Percentiles rank a stretch among this genome's conserved stretches.
phyloP scores from a whole-genome alignment of 2,113 vertebrate genomes.

The Cricetomys ansorgei region DNA sequence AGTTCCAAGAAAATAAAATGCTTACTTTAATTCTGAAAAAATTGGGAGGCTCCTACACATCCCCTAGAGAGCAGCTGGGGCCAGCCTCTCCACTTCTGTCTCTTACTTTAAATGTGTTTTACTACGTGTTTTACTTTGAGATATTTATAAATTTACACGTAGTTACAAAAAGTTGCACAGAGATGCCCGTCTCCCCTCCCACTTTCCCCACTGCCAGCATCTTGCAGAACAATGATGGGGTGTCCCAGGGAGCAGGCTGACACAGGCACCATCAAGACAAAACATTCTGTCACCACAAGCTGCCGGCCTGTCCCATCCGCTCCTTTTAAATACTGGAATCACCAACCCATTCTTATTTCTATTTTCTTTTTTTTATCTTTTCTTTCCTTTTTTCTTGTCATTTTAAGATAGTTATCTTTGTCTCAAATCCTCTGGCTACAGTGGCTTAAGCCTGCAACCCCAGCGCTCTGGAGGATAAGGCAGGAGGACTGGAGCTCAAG shows the following conservation, averaged over 20 bases:
- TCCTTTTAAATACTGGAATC: neutral
- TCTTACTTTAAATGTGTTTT: neutral
- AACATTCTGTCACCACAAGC: fast-evolving
- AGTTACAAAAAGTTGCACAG: neutral
- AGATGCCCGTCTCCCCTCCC: too few relatives aligned
- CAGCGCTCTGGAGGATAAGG: neutral
- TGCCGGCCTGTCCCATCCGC: neutral
- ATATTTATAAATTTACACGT: neutral
- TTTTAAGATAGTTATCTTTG: neutral
- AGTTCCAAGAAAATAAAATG: neutral
- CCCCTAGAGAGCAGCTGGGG: neutral
- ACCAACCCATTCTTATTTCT: neutral
- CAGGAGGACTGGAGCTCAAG: neutral
- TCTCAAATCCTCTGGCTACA: neutral
- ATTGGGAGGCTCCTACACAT: neutral
- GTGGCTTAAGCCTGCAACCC: neutral
- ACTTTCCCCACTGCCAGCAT: neutral
- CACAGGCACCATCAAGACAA: fast-evolving
- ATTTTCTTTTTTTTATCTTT: neutral
- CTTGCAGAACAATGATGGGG: fast-evolving
- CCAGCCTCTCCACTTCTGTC: neutral
- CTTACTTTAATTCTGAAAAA: neutral
- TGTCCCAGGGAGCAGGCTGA: neutral
- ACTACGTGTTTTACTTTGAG: neutral
- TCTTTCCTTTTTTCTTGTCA: neutral